These are phyloP conservation scores for Festucalex cinctus DNA, from an alignment of 2,113 vertebrate genomes.

Conservation along the genomic window DNA sequence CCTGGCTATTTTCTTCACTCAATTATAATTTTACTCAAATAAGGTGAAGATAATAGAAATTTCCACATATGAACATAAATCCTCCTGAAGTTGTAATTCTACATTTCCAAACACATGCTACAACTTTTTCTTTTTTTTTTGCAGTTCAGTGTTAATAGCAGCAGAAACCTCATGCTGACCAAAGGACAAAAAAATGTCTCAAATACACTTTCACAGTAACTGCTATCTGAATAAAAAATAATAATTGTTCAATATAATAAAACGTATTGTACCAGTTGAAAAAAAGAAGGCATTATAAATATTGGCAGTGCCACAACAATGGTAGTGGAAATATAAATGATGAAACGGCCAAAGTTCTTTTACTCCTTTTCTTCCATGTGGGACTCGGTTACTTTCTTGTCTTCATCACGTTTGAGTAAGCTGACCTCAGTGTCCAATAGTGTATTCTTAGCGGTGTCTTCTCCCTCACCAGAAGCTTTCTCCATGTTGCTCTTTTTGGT, in stretches of 20 bases:
- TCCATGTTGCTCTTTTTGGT: not conserved
- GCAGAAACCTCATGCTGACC: not conserved
- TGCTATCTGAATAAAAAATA: not conserved
- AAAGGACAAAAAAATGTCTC: not conserved
- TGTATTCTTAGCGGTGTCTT: not conserved
- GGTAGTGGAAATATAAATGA: not conserved
- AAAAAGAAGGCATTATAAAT: not conserved
- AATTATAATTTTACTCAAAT: not conserved
- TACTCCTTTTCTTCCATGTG: conserved; percentile 9
- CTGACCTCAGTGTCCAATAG: not conserved
- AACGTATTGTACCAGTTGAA: not conserved
- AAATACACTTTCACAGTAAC: not conserved
- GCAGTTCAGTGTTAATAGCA: not conserved
- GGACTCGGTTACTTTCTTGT: not conserved
- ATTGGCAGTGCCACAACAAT: not conserved
- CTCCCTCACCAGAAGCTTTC: conserved; percentile 3
- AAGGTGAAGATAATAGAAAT: not conserved
- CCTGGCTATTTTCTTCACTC: too few species aligned
- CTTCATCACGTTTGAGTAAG: not conserved
- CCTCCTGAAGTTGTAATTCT: too few species aligned
- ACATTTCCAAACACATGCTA: too few species aligned
- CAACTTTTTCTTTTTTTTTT: too few species aligned
- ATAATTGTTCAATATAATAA: not conserved
- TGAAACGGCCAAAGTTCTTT: not conserved
- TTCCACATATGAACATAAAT: not conserved